These are phyloP conservation scores for Pristionchus arcanus DNA, from an alignment of 2,888 invertebrate species.

Conservation along the genomic window DNA sequence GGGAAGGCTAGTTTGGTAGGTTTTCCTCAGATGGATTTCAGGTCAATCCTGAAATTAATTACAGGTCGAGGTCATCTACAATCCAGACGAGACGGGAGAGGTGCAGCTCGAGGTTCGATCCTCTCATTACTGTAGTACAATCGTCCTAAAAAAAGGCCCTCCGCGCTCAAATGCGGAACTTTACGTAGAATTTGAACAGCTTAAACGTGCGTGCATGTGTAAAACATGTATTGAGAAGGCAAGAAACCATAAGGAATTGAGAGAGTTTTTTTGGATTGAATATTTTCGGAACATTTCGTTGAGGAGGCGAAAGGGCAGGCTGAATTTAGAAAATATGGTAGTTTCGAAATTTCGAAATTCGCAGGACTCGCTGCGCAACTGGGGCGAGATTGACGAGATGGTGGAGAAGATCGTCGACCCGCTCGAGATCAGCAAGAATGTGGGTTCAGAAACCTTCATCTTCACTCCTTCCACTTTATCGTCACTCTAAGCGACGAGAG, in stretches of 20 bases:
- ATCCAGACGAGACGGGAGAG: neutral
- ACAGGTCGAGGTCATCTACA: slow-evolving; percentile 39
- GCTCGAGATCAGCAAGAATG: neutral
- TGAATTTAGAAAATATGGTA: neutral
- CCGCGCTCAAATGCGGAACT: too few relatives aligned
- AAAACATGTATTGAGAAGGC: too few relatives aligned
- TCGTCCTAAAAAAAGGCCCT: too few relatives aligned
- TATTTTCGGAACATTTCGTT: neutral
- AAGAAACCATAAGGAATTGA: too few relatives aligned
- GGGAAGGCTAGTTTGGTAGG: too few relatives aligned
- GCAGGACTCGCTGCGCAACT: slow-evolving; percentile 20
- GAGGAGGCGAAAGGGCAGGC: neutral
- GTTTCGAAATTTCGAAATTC: neutral
- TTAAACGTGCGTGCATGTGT: too few relatives aligned
- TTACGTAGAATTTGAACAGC: too few relatives aligned
- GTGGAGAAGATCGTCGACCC: slow-evolving; percentile 48
- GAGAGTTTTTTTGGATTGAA: too few relatives aligned
- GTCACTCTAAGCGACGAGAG: too few relatives aligned
- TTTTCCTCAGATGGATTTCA: neutral
- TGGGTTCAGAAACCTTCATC: neutral
- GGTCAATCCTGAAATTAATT: neutral
- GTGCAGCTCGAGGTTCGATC: neutral
- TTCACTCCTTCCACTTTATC: too few relatives aligned
- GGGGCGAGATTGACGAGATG: slow-evolving; percentile 36
- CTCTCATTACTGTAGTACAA: too few relatives aligned